Conservation (phyloP, 2,113 vertebrate species). For the Tretioscincus oriximinensis region DNA sequence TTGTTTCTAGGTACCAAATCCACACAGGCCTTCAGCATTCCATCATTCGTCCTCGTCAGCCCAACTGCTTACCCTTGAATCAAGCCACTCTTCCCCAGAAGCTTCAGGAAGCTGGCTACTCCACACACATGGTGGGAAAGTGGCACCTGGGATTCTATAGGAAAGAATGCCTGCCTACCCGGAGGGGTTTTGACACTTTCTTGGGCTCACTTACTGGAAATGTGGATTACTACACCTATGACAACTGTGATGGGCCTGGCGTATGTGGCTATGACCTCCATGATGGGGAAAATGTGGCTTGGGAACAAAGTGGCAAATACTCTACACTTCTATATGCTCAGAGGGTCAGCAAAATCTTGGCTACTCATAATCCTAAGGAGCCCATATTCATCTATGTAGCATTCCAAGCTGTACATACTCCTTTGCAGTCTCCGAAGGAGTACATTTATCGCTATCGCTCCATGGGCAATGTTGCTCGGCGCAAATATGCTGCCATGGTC, state of each 20-base stretch:
- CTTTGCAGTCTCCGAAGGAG: slow-evolving; percentile 89
- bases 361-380: slow-evolving; percentile 81
- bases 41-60: slow-evolving; percentile 93
- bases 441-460: slow-evolving; percentile 90
- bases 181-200: slow-evolving; percentile 93
- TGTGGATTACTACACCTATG: slow-evolving; percentile 93
- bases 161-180: slow-evolving; percentile 93
- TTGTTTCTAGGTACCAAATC: slow-evolving; percentile 88
- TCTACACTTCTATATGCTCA: slow-evolving; percentile 93
- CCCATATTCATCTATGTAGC: slow-evolving; percentile 95
- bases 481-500: slow-evolving; percentile 95
- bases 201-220: slow-evolving; percentile 94
- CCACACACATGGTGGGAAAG: slow-evolving; percentile 98
- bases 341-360: slow-evolving; percentile 88
- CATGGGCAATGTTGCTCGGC: slow-evolving; percentile 87
- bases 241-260: slow-evolving; percentile 88
- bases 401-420: slow-evolving; percentile 95
- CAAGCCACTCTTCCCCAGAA: slow-evolving; percentile 92
- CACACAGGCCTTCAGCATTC: slow-evolving; percentile 97
- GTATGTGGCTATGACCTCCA: slow-evolving; percentile 93
- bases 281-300: slow-evolving; percentile 89
- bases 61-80: slow-evolving; percentile 92
- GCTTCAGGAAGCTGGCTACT: slow-evolving; percentile 90
- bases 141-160: slow-evolving; percentile 99
- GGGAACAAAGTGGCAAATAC: slow-evolving; percentile 89